Base-by-base conservation (phyloP, 2,888 invertebrate species). In the Latrodectus hesperus region DNA sequence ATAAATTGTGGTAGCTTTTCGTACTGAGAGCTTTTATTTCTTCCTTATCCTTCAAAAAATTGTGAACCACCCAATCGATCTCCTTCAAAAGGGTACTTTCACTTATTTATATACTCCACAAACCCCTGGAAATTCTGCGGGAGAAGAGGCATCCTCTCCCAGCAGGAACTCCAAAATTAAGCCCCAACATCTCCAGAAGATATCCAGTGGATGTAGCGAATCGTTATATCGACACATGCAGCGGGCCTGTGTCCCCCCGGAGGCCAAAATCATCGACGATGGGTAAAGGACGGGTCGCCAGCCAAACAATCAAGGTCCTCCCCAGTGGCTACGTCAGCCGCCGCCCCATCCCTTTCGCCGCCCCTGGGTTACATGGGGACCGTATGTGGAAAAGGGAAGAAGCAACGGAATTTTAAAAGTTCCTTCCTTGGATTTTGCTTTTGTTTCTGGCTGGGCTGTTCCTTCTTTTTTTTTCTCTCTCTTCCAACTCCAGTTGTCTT, bases 271-370 rank as follows among this genome's bases (percentile, higher is more conserved):
- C 74, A 74, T 74, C 68, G 80, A 71, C 60, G 76, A 76, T 71
- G 51, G 77, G 77, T 65, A 78, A 76, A 72, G 75, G 80, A 73
- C 79, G 67, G 80, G 77, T 77, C 81, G 81, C 81, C 76, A 77
- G 86, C 81, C 86, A 87, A 87, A 87, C 86, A 87, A 87, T 87
- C 86, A 87, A 81, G 81, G 76, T 67, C 55, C 26, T 77, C 79
- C 86, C 86, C 81, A 77, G 81, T 73, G 86, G 68, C 73, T 49
- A n/a, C 26, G 49, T 14, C 55, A 16, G 22, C 75, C 70, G 11
- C 68, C 65, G 11, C 65, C 55, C 68, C 64, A 17, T 75, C 53
- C 51, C 49, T 72, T 52, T 22, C 73, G 67, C 73, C 78, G 55
- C 73, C 26, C 64, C 68, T 53, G 67, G 53, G 38, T 53, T 38